Evolutionary conservation across 2,797 vertebrate genomes (phyloP), one percentile per base, ranked within the genome.

Genomic region (Gymnothorax javanicus): DNA sequence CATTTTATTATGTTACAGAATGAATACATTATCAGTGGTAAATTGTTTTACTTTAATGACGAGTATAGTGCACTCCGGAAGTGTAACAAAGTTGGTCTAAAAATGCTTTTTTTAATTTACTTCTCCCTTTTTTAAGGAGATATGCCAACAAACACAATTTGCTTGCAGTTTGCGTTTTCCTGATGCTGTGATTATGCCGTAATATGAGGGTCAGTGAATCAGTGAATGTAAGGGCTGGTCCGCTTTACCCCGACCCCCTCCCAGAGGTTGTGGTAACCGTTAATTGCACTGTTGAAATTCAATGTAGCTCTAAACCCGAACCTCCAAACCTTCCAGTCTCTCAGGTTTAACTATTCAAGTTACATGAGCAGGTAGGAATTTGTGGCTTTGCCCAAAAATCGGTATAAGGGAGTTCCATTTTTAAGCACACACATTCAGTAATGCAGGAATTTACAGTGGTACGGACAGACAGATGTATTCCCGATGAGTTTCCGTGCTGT

Each of bases 51-150:
- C 91, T 84, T 67, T 91, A 91, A 87, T 90, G 88, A 89, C 89
- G 86, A 58, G 87, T 92, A 92, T 91, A 91, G 93, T 94, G 91
- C 92, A 95, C 93, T 94, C 94, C 90, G 93, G 88, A 92, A 93
- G 93, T 94, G 92, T 92, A 91, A 87, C 88, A 67, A 9, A 33
- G 75, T 52, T 52, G 75, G 75, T 79, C 52, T 79, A 52, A 79
- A 79, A 79, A 54, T 79, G 75, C 75, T 52, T 17, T 79, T 79
- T 13, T 20, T 52, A 20, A 79, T 54, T 11, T 79, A 8, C 17
- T 11, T 56, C 75, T 79, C 75, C 50, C 75, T 54, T 54, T 79
- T 79, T 52, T 52, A 79, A 52, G 75, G 75, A 79, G 75, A 79
- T 23, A 54, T 9, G 52, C 75, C 50, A 54, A 79, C 15, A 54